Conservation (phyloP, 2,113 vertebrate genomes). For the Oceanites oceanicus region DNA sequence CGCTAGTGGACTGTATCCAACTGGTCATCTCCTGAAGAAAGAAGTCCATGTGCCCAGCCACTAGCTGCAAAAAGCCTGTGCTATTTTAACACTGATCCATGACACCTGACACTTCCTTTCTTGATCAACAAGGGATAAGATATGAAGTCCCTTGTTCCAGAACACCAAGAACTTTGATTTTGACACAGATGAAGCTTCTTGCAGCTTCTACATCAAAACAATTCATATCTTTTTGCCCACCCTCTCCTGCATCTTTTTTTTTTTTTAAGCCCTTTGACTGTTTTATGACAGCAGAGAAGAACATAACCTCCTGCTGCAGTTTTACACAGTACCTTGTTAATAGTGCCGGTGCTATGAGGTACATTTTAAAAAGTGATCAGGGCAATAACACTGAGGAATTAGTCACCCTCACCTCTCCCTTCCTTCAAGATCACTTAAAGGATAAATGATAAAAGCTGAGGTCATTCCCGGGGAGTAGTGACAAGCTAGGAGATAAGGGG, state of each 20-base stretch:
- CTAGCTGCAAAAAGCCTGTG: neutral
- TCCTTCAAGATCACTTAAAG: neutral
- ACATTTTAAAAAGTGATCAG: neutral
- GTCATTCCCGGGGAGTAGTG: neutral
- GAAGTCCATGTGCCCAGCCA: neutral
- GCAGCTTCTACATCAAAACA: neutral
- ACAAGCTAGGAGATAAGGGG: neutral
- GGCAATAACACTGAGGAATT: neutral
- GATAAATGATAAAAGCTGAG: neutral
- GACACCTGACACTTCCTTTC: neutral
- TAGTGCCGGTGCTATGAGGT: neutral
- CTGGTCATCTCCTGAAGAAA: neutral
- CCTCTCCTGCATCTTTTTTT: neutral
- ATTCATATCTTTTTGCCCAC: neutral
- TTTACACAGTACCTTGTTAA: neutral
- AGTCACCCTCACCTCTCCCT: neutral
- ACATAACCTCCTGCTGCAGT: neutral
- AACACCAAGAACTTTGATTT: neutral
- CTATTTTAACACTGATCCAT: neutral
- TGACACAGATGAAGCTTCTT: neutral
- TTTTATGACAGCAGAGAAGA: neutral
- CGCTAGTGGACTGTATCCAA: neutral
- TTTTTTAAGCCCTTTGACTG: neutral
- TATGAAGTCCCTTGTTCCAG: neutral
- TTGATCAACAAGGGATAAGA: neutral